phyloP scores from a whole-genome alignment of 2,797 vertebrate species.

The Philypnodon macrostomus region DNA sequence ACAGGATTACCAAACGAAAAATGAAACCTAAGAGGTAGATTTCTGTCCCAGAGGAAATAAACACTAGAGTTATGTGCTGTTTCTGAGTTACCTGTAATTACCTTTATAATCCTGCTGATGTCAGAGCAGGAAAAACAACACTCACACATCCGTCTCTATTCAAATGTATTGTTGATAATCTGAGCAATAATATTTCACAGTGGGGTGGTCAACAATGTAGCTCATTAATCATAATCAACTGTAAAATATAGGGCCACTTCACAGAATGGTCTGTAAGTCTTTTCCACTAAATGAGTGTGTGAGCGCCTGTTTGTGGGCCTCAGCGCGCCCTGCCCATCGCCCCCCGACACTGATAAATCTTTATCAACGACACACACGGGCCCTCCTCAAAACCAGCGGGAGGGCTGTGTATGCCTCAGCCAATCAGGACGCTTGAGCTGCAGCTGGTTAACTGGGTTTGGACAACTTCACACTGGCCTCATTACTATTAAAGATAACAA shows the following conservation, averaged over 20 bases:
- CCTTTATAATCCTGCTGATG: constrained; percentile 10
- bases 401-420: constrained; percentile 63
- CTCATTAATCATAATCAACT: constrained; percentile 2
- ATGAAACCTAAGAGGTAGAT: constrained; percentile 28
- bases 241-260: constrained; percentile 6
- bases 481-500: constrained; percentile 2
- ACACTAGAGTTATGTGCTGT: constrained; percentile 13
- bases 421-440: constrained; percentile 24
- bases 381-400: constrained; percentile 43
- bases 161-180: constrained; percentile 1
- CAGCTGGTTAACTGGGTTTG: constrained; percentile 4
- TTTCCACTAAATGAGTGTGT: constrained; percentile 28
- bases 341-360: constrained; percentile 73
- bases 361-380: constrained; percentile 75
- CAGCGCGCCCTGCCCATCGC: constrained; percentile 60
- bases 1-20: constrained; percentile 22
- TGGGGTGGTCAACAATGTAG: constrained; percentile 4
- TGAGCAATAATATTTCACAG: constrained; percentile 6
- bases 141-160: constrained; percentile 23
- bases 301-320: constrained; percentile 61
- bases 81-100: constrained; percentile 13
- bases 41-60: constrained; percentile 32
- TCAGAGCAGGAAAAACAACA: constrained; percentile 15
- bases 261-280: constrained; percentile 12
- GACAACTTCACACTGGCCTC: constrained; percentile 16